Conservation (phyloP, 2,113 vertebrate genomes). For the Rhea pennata region DNA sequence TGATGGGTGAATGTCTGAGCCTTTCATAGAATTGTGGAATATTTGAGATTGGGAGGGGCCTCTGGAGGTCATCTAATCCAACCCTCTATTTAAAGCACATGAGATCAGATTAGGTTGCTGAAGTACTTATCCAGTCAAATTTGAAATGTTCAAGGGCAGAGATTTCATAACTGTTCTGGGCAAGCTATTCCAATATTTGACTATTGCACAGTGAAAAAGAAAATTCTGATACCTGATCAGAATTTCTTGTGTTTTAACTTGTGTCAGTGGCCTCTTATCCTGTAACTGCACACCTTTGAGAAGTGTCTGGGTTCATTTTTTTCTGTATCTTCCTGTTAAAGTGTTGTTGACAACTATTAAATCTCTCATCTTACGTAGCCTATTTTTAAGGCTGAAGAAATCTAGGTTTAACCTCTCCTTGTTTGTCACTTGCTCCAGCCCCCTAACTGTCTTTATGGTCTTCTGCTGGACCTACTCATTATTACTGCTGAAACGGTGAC, state of each 20-base stretch:
- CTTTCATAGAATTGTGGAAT: slow-evolving; percentile 4
- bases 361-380: not conserved
- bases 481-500: not conserved
- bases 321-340: not conserved
- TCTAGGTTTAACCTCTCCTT: not conserved
- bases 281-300: not conserved
- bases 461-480: not conserved
- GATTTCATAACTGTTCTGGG: not conserved
- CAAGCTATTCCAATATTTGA: not conserved
- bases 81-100: not conserved
- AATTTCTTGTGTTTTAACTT: not conserved
- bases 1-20: slow-evolving; percentile 16
- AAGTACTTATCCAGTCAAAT: slow-evolving; percentile 3
- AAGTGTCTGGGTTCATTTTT: not conserved
- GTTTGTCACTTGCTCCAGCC: not conserved
- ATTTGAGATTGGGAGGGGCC: slow-evolving; percentile 5
- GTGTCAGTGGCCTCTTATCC: not conserved
- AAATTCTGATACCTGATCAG: not conserved
- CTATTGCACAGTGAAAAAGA: not conserved
- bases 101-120: slow-evolving; percentile 37
- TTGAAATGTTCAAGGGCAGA: not conserved
- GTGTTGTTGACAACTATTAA: not conserved
- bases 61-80: slow-evolving; percentile 31
- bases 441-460: not conserved
- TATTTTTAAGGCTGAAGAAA: not conserved